Evolutionary conservation across 1,140 invertebrate species (phyloP), one percentile per base, ranked within the genome.

Genomic region (Magallana ariakensis): DNA sequence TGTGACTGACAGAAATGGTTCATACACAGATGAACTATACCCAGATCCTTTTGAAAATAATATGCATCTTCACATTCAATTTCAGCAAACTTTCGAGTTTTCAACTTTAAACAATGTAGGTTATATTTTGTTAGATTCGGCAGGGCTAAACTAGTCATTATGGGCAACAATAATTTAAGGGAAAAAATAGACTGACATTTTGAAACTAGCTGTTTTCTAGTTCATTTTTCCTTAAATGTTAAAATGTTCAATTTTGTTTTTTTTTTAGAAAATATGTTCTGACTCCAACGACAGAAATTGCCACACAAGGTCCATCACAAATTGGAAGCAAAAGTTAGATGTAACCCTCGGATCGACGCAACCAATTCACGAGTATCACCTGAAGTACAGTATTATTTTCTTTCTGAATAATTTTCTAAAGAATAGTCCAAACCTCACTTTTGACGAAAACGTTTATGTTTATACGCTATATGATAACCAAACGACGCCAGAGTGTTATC

Each of bases 381-480:
- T 75, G 33, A 11, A 26, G 13, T 75, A 75, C 66, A 75, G 66
- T 13, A 75, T 6, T 75, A 26, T 75, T 11, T 75, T 26, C 66
- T 75, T 75, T 75, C 9, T 75, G 8, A 26, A 75, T 22, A 75
- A 75, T 22, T 33, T 75, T 75, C 66, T 75, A 13, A 9, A 75
- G 66, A 75, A 75, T 75, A 26, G 26, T 11, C 22, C 33, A 9
- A 75, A 75, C 9, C 22, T 75, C 22, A 75, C 66, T 7, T 19
- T 66, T 19, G 66, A 8, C 22, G 19, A 22, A 3, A 26, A 13
- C 1, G 66, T 26, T 13, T 10, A 26, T 75, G 8, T 75, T 26
- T 10, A 75, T 33, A 26, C 10, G 10, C 22, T 26, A 26, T 13
- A 8, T 26, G 19, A 26, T 19, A 33, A 16, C n/a, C 58, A 60